Evolutionary conservation across 2,113 vertebrate genomes (phyloP), one percentile per base, ranked within the genome.

Genomic region (Laterallus jamaicensis): DNA sequence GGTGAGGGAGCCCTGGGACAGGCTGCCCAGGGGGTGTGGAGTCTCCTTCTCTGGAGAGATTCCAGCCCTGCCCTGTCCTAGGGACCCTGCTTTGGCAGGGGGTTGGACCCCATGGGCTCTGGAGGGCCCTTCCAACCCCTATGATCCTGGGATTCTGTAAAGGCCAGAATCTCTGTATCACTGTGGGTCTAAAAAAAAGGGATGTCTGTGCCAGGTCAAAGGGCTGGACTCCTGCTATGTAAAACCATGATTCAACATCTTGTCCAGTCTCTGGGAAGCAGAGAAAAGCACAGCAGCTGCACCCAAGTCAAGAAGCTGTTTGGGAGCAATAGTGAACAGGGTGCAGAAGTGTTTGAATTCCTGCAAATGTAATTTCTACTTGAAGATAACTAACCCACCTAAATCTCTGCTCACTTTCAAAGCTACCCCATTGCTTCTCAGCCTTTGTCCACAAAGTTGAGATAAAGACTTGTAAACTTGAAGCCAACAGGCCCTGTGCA

Each of bases 401-500:
- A 82, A 67, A 87, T 31, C 35, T 4, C 1, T 7, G 32, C 60
- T 35, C 19, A 17, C 18, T 84, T 37, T 90, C 26, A 73, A 69
- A 32, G 58, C n/a, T 18, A 26, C 5, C 42, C 25, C 2, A 3
- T 63, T 85, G 37, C 31, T 77, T 74, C 67, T 52, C 86, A 59
- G 22, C n/a, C 25, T 70, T 83, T 67, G 35, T 20, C 24, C n/a
- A 22, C 76, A 12, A 49, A 71, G 14, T 13, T 55, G 28, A 22
- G 25, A 39, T 39, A 50, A 80, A 77, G 47, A 63, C 37, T 68
- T 2, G 1, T 31, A 87, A 86, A 52, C 12, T 8, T 50, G 56
- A 62, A 10, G 32, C 32, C 16, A 90, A 37, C 31, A 50, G 4
- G 10, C 12, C 0, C 0, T 5, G 18, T 0, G 1, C 3, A 60